phyloP scores from a whole-genome alignment of 2,888 invertebrate species.

The Geophilus truncorum region DNA sequence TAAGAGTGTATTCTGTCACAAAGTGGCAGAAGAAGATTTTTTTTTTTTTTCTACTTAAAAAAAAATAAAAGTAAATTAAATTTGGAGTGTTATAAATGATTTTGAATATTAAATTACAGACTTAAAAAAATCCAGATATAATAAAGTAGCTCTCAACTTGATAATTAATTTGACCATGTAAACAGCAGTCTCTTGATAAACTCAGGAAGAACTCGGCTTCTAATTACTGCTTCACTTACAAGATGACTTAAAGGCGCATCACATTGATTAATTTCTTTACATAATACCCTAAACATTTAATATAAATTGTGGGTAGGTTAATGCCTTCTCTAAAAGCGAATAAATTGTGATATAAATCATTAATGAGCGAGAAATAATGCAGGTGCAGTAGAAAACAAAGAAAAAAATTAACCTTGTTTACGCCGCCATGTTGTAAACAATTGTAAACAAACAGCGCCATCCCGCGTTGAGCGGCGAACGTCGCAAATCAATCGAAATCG shows the following conservation, averaged over 20 bases:
- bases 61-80: not conserved
- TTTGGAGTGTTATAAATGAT: not conserved
- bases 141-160: not conserved
- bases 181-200: not conserved
- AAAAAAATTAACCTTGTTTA: too few species aligned
- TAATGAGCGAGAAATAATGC: too few species aligned
- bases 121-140: not conserved
- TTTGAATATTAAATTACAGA: not conserved
- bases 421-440: not conserved
- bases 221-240: slow-evolving; percentile 13
- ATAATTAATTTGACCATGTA: slow-evolving; percentile 8
- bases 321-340: not conserved
- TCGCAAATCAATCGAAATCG: too few species aligned
- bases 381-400: too few species aligned
- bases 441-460: not conserved
- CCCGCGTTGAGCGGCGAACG: not conserved
- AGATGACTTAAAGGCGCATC: not conserved
- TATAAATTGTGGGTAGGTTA: not conserved
- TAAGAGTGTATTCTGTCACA: not conserved
- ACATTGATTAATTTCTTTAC: not conserved
- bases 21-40: too few species aligned
- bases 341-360: not conserved
- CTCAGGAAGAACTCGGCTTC: not conserved
- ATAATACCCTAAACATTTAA: not conserved
- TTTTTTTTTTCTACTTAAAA: too few species aligned